Evolutionary conservation across 2,888 invertebrate genomes (phyloP), one percentile per base, ranked within the genome.

Genomic region (Macrosiphum euphorbiae): DNA sequence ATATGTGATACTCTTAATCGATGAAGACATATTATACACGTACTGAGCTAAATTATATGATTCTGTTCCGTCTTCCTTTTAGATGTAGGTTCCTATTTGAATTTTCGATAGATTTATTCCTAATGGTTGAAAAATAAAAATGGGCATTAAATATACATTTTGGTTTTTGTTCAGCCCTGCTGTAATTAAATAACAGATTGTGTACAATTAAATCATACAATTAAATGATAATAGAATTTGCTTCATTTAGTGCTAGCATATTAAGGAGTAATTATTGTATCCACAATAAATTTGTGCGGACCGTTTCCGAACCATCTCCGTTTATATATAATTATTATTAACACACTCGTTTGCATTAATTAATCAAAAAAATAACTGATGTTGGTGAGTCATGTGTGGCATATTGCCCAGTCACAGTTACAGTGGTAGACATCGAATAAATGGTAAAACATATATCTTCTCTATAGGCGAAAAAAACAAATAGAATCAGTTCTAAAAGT

Each of bases 391-490:
- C 78, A 92, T n/a, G 1, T 41, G 52, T 92, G 92, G 92, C 88
- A 28, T 24, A 41, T 78, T 92, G 92, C 92, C 92, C 78, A 92
- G 92, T 92, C 78, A 88, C 52, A 20, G 20, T 28, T 52, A 35
- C 28, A 44, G 44, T 44, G 44, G 55, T 91, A 91, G 85, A 85
- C 91, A 84, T 91, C 35, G 35, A 50, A 61, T 89, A 50, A 86
- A 24, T 78, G 67, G 35, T n/a, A 67, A 67, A 67, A 35, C 16
- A 78, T 78, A 78, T 35, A 35, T 41, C 20, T 78, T 35, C 35
- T 35, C 20, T 78, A 20, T 35, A 78, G 20, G 8, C 78, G 35
- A 78, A 78, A 78, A 67, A n/a, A n/a, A 78, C 35, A 78, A 78
- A 78, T 41, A 35, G 78, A 35, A 78, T 20, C 20, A 78, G 8